These are phyloP conservation scores for Pogonognathellus flavescens DNA, from an alignment of 1,140 invertebrate genomes.

Conservation along the genomic window DNA sequence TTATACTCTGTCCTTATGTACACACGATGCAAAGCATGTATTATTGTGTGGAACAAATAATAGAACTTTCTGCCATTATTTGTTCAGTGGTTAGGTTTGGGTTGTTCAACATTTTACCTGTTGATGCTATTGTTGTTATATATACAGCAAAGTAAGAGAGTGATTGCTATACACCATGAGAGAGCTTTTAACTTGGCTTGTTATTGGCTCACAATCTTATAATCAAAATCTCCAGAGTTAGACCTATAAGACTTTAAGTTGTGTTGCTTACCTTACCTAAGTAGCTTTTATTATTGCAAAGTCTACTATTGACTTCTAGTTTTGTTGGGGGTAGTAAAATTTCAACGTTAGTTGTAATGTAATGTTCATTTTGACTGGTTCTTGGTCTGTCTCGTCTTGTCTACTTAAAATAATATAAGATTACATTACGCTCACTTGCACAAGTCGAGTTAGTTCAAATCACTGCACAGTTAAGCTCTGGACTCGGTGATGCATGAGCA, in stretches of 20 bases:
- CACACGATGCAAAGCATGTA: not conserved
- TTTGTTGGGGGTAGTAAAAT: no score
- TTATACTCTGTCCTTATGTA: not conserved
- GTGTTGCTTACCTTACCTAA: no score
- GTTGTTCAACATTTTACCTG: constrained; percentile 6
- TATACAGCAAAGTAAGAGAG: no score
- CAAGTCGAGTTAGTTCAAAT: constrained; percentile 46
- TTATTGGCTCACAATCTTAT: no score
- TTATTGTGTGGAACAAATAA: not conserved
- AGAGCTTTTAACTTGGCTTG: no score
- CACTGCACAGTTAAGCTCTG: not conserved
- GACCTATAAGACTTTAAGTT: no score
- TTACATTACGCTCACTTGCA: constrained; percentile 49
- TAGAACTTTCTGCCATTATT: not conserved
- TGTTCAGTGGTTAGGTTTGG: constrained; percentile 5
- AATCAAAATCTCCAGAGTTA: no score
- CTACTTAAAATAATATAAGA: constrained; percentile 42
- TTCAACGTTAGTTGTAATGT: no score
- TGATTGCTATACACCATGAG: no score
- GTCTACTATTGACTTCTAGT: no score
- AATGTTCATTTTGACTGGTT: not conserved
- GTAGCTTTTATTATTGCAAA: no score
- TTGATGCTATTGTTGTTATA: not conserved
- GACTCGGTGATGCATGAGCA: constrained; percentile 44
- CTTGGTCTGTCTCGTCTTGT: not conserved